Base-by-base conservation (phyloP, 1,140 invertebrate genomes). In the Paralvinella palmiformis region DNA sequence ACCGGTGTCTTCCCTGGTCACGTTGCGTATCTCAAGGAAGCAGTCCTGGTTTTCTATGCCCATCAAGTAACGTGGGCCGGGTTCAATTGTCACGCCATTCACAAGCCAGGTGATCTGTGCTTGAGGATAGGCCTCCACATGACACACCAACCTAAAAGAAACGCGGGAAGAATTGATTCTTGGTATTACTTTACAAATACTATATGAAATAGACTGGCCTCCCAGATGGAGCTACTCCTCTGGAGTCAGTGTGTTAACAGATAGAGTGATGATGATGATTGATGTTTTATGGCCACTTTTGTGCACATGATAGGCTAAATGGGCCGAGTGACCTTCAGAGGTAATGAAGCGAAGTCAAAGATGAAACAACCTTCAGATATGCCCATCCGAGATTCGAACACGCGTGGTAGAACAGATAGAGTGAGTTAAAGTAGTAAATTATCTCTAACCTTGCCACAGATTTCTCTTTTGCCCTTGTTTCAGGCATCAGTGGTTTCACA, bases 1-100 rank as follows among this genome's bases (percentile, higher is more conserved):
- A 41, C 96, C 96, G 72, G 87, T 88, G 80, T 99, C 96, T 70
- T 87, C 83, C 4, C 93, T 93, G 86, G 95, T 96, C 74, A 97
- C 93, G 79, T 97, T 94, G 29, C 91, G 76, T 62, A 79, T 79
- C 1, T 78, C 65, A 15, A 81, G 70, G 0, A 73, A 67, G 58
- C 68, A 72, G 66, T 75, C 79, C 6, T 75, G 74, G 20, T 75
- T 73, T 36, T 76, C 73, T 62, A 70, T 69, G n/a, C 67, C 66
- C 44, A 80, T 75, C 41, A 79, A 76, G 62, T 79, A 81, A 52
- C 77, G 75, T 32, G 74, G 75, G 13, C 76, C 79, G 7, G 78
- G 79, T 53, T 74, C 72, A 29, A 79, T 74, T 65, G 77, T 75
- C 71, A 78, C 71, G 10, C 78, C 77, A 62, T 81, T 81, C 20